Evolutionary conservation across 2,888 invertebrate species (phyloP).

Genomic region (Encarsia formosa): DNA sequence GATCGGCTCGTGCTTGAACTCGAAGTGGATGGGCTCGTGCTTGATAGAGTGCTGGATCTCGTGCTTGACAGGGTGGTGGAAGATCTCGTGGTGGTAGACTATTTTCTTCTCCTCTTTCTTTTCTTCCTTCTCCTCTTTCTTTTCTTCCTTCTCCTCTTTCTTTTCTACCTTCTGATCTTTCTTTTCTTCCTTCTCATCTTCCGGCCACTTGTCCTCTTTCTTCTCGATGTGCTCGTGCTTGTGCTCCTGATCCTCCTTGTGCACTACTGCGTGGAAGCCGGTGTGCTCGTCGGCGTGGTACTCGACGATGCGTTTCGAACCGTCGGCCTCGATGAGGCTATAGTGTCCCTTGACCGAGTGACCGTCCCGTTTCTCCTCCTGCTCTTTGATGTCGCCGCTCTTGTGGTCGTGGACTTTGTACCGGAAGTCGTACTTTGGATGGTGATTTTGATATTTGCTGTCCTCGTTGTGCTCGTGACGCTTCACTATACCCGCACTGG

Average conservation of each 20-base stretch:
- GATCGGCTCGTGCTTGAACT: too few relatives aligned
- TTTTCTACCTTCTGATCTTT: not conserved
- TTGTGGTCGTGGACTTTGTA: slow-evolving; percentile 44
- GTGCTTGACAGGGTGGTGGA: too few relatives aligned
- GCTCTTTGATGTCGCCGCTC: slow-evolving; percentile 45
- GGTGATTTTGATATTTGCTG: slow-evolving; percentile 27
- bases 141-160: not conserved
- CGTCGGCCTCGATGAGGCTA: slow-evolving; percentile 44
- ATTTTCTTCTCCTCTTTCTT: not conserved
- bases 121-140: not conserved
- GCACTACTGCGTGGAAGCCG: slow-evolving; percentile 49
- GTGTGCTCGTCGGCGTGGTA: slow-evolving; percentile 44
- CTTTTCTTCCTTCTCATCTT: not conserved
- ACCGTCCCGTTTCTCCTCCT: slow-evolving; percentile 43
- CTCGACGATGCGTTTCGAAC: slow-evolving; percentile 43
- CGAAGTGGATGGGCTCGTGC: not conserved
- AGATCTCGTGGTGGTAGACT: not conserved
- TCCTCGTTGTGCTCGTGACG: not conserved
- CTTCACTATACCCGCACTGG: slow-evolving; percentile 49
- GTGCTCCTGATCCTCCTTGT: slow-evolving; percentile 45
- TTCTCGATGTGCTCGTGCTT: not conserved
- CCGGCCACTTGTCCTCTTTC: not conserved
- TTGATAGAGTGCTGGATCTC: not conserved
- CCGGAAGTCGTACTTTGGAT: slow-evolving; percentile 43
- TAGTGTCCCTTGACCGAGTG: slow-evolving; percentile 45